Evolutionary conservation across 2,888 invertebrate genomes (phyloP), one percentile per base, ranked within the genome.

Genomic region (Drosophila percnosoma): DNA sequence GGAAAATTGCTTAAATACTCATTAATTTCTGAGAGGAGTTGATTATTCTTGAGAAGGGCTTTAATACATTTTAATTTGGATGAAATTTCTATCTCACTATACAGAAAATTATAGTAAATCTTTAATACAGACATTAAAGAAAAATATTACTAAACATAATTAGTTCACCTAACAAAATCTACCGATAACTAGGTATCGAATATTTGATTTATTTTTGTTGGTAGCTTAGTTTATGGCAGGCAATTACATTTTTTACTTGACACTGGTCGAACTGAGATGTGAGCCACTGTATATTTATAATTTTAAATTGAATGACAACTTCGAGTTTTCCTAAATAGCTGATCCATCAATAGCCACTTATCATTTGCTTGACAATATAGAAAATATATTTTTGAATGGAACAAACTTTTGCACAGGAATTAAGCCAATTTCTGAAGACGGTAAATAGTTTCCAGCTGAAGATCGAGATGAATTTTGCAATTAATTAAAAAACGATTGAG

Each of bases 401-500:
- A 0, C 40, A 38, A 52, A 8, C 38, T 5, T 10, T 24, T 21
- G 10, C 6, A 8, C 7, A 52, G 18, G 18, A n/a, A 11, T 29
- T 51, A 33, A 49, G 8, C 1, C 0, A 6, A n/a, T 29, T 33
- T 61, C 42, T 62, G 1, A 34, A 24, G 7, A 34, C 15, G 2
- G 6, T 31, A 15, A 21, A 57, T 31, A 21, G 42, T 34, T 59
- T 36, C 45, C 13, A 34, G 3, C 13, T 40, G 13, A 15, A 49
- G 29, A 58, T 61, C 24, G 21, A 48, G 13, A 11, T 40, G 10
- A 21, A 65, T 13, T 66, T 61, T 45, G n/a, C 27, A 51, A 59
- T 63, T 58, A 58, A 72, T 60, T 40, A 60, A 64, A 49, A 60
- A 55, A 51, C n/a, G 31, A 57, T 49, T 60, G 40, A 29, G 38